Evolutionary conservation across 2,888 invertebrate species (phyloP).

Genomic region (Agonum fuliginosum): DNA sequence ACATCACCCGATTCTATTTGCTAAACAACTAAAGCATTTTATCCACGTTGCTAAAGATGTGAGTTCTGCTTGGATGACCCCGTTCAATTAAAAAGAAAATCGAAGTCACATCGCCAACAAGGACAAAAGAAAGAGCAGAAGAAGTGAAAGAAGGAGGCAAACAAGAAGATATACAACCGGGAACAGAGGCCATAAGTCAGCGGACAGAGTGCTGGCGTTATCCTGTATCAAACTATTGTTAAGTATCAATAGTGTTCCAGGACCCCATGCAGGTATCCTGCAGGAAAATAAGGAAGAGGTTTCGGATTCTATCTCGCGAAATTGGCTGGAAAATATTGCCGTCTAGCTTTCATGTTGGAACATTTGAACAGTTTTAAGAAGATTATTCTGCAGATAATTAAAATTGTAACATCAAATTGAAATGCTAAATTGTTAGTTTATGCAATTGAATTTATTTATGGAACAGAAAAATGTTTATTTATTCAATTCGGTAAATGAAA

Average conservation of each 20-base stretch:
- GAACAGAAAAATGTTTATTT: too few species aligned
- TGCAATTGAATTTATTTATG: too few species aligned
- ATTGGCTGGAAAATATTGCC: too few species aligned
- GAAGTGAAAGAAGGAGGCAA: slow-evolving; percentile 26
- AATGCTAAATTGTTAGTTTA: too few species aligned
- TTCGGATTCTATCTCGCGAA: too few species aligned
- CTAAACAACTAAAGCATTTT: slow-evolving; percentile 38
- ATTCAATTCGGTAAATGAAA: too few species aligned
- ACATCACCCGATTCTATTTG: slow-evolving; percentile 25
- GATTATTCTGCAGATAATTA: too few species aligned
- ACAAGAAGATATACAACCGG: slow-evolving; percentile 38
- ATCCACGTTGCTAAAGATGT: slow-evolving; percentile 32
- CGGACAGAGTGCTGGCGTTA: slow-evolving; percentile 27
- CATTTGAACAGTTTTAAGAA: too few species aligned
- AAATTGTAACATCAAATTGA: too few species aligned
- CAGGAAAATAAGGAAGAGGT: too few species aligned
- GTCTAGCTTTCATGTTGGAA: too few species aligned
- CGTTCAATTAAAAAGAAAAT: slow-evolving; percentile 39
- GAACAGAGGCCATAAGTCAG: slow-evolving; percentile 30
- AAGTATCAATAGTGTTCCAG: slow-evolving; percentile 25
- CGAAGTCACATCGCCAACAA: slow-evolving; percentile 36
- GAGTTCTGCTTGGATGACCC: slow-evolving; percentile 39
- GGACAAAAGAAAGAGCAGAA: not conserved
- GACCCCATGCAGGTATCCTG: too few species aligned
- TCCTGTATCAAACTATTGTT: slow-evolving; percentile 30